Percentiles rank a stretch among this genome's conserved stretches.
Conservation (phyloP, 2,797 vertebrate genomes). For the Pteronotus mesoamericanus region DNA sequence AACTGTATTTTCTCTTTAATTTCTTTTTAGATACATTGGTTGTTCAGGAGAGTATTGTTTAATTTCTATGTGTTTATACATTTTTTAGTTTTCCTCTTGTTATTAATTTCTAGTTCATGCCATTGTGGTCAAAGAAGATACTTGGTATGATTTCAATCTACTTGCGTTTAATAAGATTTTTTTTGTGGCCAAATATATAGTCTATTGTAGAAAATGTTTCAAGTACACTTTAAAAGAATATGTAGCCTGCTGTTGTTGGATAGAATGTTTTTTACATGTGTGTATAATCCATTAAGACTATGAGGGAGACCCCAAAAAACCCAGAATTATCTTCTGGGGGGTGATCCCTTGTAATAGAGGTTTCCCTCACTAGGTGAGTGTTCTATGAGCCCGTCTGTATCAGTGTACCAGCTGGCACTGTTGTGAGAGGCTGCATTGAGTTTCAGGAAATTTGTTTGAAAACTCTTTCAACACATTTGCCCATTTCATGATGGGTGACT, state of each 20-base stretch:
- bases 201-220: background rate
- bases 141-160: background rate
- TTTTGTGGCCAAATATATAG: background rate
- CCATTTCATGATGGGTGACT: background rate
- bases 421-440: background rate
- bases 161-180: background rate
- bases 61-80: background rate
- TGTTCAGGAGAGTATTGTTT: background rate
- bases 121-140: background rate
- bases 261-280: background rate
- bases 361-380: background rate
- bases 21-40: background rate
- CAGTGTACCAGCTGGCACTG: background rate
- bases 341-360: background rate
- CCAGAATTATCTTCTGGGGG: background rate
- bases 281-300: background rate
- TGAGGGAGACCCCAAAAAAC: background rate
- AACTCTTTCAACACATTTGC: background rate
- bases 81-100: background rate
- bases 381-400: background rate
- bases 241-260: background rate
- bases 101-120: background rate
- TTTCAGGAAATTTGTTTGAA: background rate
- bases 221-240: background rate
- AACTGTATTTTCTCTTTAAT: background rate